A percentile compares a stretch with the other conserved stretches of the same genome.
Evolutionary conservation across 2,113 vertebrate species (phyloP).

Genomic region (Aphyosemion australe): DNA sequence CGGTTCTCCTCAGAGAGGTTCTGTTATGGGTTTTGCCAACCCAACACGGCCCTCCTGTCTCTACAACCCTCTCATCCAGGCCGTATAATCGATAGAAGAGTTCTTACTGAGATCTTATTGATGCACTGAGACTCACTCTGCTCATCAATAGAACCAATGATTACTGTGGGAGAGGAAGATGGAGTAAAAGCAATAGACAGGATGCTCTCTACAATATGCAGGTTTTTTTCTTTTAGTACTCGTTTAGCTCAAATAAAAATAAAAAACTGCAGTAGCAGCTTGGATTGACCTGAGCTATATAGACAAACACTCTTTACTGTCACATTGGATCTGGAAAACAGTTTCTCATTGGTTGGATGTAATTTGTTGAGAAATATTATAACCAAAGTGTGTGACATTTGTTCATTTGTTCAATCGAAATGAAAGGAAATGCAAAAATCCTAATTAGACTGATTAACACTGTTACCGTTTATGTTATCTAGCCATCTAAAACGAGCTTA

Average conservation of each 20-base stretch:
- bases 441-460: slow-evolving; percentile 33
- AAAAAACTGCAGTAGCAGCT: not conserved
- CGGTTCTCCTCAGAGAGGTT: slow-evolving; percentile 21
- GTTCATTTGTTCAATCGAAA: slow-evolving; percentile 18
- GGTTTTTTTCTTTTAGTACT: not conserved
- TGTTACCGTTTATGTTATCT: not conserved
- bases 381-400: slow-evolving; percentile 16
- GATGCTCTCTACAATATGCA: not conserved
- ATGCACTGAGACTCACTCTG: slow-evolving; percentile 46
- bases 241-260: slow-evolving; percentile 4
- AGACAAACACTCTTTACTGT: slow-evolving; percentile 9
- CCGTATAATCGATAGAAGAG: slow-evolving; percentile 56
- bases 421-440: slow-evolving; percentile 18
- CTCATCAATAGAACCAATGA: slow-evolving; percentile 64
- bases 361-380: slow-evolving; percentile 26
- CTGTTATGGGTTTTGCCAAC: slow-evolving; percentile 1
- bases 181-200: slow-evolving; percentile 6
- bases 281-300: not conserved
- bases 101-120: slow-evolving; percentile 65
- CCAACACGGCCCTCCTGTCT: slow-evolving; percentile 9
- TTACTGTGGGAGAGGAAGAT: slow-evolving; percentile 24
- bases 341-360: slow-evolving; percentile 35
- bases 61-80: slow-evolving; percentile 28
- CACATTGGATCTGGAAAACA: not conserved
- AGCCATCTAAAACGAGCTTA: not conserved